Evolutionary conservation across 2,113 vertebrate genomes (phyloP).

Genomic region (Capricornis sumatraensis): DNA sequence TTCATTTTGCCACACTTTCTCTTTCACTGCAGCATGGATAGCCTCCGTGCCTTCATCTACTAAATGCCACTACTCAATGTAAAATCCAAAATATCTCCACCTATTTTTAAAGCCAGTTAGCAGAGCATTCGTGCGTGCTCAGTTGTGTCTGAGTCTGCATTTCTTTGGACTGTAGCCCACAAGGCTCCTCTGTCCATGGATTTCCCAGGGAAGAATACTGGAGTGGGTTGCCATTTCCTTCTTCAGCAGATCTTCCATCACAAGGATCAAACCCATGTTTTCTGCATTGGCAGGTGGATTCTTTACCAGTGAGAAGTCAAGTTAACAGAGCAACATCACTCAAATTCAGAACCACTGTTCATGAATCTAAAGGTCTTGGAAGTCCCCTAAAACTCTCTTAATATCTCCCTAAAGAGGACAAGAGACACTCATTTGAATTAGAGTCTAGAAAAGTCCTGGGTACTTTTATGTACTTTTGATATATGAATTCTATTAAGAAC

Average conservation of each 20-base stretch:
- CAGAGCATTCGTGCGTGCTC: not conserved
- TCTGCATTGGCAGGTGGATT: not conserved
- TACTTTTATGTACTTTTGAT: not conserved
- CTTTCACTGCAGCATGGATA: not conserved
- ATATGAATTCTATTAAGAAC: not conserved
- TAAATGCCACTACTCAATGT: not conserved
- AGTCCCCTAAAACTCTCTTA: not conserved
- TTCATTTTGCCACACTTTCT: not conserved
- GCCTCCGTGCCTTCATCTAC: not conserved
- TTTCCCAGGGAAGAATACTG: not conserved
- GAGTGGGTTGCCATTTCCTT: not conserved
- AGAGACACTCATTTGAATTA: not conserved
- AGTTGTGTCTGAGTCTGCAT: not conserved
- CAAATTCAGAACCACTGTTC: not conserved
- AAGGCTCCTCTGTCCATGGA: not conserved
- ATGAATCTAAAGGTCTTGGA: not conserved
- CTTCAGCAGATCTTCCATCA: not conserved
- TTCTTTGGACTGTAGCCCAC: not conserved
- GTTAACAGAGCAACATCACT: not conserved
- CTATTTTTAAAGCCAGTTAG: not conserved
- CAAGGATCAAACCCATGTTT: not conserved
- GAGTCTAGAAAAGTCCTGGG: not conserved
- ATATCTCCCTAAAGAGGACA: not conserved
- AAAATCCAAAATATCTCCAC: not conserved
- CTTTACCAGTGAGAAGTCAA: not conserved